Evolutionary conservation across 2,888 invertebrate genomes (phyloP).

Genomic region (Cerceris ruficornis): DNA sequence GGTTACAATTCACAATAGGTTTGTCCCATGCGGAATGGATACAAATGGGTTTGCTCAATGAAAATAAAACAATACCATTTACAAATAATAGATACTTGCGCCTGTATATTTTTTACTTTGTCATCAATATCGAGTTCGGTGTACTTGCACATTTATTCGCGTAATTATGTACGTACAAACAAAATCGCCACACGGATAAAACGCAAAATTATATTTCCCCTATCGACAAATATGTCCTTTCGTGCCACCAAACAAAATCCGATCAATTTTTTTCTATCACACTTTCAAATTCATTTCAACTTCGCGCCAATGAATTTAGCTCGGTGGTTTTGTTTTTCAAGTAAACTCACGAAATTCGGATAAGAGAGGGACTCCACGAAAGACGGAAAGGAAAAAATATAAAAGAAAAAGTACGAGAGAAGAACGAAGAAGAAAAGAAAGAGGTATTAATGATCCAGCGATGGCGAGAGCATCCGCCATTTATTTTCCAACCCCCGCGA

Average conservation of each 20-base stretch:
- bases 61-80: slow-evolving; percentile 54
- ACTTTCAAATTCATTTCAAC: too few species aligned
- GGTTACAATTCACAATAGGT: slow-evolving; percentile 53
- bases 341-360: not conserved
- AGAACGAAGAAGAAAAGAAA: slow-evolving; percentile 13
- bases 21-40: slow-evolving; percentile 46
- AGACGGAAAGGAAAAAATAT: not conserved
- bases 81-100: slow-evolving; percentile 48
- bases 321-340: too few species aligned
- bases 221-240: not conserved
- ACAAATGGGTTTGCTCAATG: slow-evolving; percentile 49
- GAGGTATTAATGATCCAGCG: slow-evolving; percentile 36
- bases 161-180: not conserved
- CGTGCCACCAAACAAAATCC: too few species aligned
- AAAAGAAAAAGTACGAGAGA: not conserved
- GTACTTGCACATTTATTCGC: slow-evolving; percentile 1
- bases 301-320: too few species aligned
- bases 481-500: slow-evolving; percentile 70
- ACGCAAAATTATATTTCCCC: not conserved
- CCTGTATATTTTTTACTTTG: slow-evolving; percentile 29
- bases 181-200: not conserved
- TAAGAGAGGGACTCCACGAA: not conserved
- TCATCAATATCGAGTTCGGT: not conserved
- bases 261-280: not conserved
- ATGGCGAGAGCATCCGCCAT: slow-evolving; percentile 59